Base-by-base conservation (phyloP, 2,113 vertebrate species). In the Cyanoderma ruficeps region DNA sequence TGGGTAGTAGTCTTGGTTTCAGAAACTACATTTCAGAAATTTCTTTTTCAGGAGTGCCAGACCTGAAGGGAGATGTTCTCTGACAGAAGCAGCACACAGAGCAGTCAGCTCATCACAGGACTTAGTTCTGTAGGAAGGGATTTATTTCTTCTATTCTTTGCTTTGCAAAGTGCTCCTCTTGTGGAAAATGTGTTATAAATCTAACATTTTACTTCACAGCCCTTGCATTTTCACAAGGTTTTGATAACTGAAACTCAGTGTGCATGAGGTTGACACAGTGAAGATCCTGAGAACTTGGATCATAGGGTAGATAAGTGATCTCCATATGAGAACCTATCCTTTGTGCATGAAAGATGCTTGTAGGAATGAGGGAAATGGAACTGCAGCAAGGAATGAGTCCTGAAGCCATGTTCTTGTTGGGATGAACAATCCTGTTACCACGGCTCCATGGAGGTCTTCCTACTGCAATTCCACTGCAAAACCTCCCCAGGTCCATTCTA, bases 171-270 rank as follows among this genome's bases (percentile, higher is more conserved):
- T 52, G 20, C 42, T 88, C 23, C 27, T 35, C 42, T 76, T 59
- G 33, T 61, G 27, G 93, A 89, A 78, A 68, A 41, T 22, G 72
- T 19, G 9, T 41, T 92, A 85, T 85, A 46, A 85, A 92, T 87
- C 42, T 70, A 74, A 61, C 11, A 8, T 41, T 37, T 52, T 33
- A 60, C 28, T 87, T 69, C 18, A 33, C 37, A 78, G 28, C 9
- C 15, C n/a, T 75, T 63, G 42, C 7, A 21, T 71, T 84, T 87
- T 70, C 49, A 83, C 37, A 31, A 63, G 22, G 33, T 75, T 88
- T 80, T 72, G 57, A 41, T 60, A 47, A 13, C 44, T 76, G 83
- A 69, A 93, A 44, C 49, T 64, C 65, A 28, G 37, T 5, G 1
- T 71, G 39, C 39, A 7, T 60, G n/a, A 71, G 27, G 39, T 13